phyloP scores from a whole-genome alignment of 2,113 vertebrate genomes.

The Amazona guildingii region DNA sequence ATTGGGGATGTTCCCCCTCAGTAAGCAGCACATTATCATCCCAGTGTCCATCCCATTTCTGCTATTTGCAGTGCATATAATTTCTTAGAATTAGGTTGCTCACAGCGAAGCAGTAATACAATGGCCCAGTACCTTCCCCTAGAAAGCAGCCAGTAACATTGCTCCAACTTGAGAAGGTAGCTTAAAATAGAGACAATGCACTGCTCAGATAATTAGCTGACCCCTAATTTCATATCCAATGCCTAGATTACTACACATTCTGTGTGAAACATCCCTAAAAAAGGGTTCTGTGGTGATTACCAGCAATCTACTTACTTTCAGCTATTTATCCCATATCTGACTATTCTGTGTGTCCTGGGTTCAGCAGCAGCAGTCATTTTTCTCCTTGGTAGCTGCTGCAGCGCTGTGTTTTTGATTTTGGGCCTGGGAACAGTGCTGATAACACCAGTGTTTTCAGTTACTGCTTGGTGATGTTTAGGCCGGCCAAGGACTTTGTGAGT shows the following conservation, averaged over 20 bases:
- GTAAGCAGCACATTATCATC: not conserved
- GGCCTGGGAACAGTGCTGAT: too few species aligned
- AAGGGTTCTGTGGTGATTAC: not conserved
- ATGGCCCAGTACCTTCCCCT: not conserved
- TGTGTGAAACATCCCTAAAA: not conserved
- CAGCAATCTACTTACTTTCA: not conserved
- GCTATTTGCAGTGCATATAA: not conserved
- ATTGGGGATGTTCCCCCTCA: rapidly evolving
- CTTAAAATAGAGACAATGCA: not conserved
- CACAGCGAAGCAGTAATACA: not conserved
- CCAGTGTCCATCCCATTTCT: not conserved
- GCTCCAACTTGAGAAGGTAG: not conserved
- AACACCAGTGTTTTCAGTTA: too few species aligned
- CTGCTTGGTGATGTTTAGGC: too few species aligned
- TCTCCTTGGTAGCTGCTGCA: too few species aligned
- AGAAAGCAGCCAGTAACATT: not conserved
- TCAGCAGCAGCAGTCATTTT: too few species aligned
- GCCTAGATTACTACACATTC: not conserved
- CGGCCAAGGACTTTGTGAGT: too few species aligned
- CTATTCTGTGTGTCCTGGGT: not conserved
- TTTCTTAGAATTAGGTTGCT: not conserved
- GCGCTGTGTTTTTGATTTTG: too few species aligned
- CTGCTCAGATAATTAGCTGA: not conserved
- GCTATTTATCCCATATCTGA: not conserved
- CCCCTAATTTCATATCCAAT: not conserved